These are phyloP conservation scores for Nyctibius bracteatus DNA, from an alignment of 2,113 vertebrate genomes.

Conservation along the genomic window DNA sequence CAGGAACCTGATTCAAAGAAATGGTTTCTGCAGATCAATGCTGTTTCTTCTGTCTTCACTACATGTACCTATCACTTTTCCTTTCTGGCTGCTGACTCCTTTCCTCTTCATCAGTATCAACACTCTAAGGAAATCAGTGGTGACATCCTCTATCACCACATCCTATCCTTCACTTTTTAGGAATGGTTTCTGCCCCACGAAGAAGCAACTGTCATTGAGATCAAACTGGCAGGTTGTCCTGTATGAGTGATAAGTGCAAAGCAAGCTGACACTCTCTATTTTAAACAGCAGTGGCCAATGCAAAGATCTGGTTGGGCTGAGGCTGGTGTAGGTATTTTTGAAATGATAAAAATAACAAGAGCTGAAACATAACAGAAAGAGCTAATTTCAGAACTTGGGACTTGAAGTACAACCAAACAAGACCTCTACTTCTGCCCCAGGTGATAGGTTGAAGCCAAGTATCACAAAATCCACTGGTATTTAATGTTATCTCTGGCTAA, in stretches of 20 bases:
- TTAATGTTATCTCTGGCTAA: not conserved
- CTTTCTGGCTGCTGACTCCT: not conserved
- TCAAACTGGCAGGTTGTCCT: slow-evolving; percentile 6
- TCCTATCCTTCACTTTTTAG: not conserved
- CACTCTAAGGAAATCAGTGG: not conserved
- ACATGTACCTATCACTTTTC: not conserved
- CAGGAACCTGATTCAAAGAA: not conserved
- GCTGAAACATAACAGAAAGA: not conserved
- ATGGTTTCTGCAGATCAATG: not conserved
- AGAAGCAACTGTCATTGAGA: not conserved
- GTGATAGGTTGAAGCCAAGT: not conserved
- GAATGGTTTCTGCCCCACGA: not conserved
- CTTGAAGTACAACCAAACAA: not conserved
- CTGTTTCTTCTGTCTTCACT: not conserved
- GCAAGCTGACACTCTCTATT: not conserved
- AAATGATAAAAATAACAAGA: not conserved
- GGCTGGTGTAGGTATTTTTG: not conserved
- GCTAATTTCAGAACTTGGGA: not conserved
- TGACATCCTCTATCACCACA: not conserved
- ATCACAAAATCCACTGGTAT: not conserved
- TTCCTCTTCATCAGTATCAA: not conserved
- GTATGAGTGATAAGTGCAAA: not conserved
- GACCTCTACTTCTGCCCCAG: not conserved
- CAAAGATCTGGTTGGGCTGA: not conserved
- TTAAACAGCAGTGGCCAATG: not conserved